These are phyloP conservation scores for Danio kyathit DNA, from an alignment of 2,797 vertebrate species.

Conservation along the genomic window DNA sequence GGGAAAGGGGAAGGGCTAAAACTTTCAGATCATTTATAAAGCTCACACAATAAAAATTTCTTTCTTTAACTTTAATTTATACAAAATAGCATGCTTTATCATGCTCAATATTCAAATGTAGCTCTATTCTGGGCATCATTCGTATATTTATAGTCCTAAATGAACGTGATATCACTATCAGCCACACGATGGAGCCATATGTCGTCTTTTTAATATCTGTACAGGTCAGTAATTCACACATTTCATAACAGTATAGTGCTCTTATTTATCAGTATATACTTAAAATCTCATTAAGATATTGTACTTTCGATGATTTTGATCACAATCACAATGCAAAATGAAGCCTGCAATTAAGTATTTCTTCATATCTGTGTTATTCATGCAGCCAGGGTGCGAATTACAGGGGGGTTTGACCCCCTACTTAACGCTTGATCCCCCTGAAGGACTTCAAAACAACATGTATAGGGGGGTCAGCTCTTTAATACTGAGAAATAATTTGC, in stretches of 20 bases:
- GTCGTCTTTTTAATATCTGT: neutral
- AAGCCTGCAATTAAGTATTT: neutral
- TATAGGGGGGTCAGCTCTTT: too few species aligned
- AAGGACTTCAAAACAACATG: too few species aligned
- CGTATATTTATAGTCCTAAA: neutral
- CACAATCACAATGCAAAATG: slow-evolving; percentile 6
- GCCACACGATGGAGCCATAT: slow-evolving; percentile 1
- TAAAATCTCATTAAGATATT: neutral
- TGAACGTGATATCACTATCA: neutral
- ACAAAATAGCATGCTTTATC: too few species aligned
- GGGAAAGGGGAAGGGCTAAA: neutral
- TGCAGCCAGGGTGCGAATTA: too few species aligned
- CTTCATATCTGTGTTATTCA: neutral
- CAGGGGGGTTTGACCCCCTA: too few species aligned
- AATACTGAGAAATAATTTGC: too few species aligned
- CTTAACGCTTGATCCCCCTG: too few species aligned
- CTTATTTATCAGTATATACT: neutral
- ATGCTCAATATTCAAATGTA: too few species aligned
- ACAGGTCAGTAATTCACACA: neutral
- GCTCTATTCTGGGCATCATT: neutral
- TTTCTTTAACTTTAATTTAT: neutral
- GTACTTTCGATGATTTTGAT: neutral
- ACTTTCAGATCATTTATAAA: neutral
- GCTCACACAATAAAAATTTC: neutral
- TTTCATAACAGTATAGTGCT: neutral